These are phyloP conservation scores for Sorex maritimensis DNA, from an alignment of 2,797 vertebrate species.

Conservation along the genomic window DNA sequence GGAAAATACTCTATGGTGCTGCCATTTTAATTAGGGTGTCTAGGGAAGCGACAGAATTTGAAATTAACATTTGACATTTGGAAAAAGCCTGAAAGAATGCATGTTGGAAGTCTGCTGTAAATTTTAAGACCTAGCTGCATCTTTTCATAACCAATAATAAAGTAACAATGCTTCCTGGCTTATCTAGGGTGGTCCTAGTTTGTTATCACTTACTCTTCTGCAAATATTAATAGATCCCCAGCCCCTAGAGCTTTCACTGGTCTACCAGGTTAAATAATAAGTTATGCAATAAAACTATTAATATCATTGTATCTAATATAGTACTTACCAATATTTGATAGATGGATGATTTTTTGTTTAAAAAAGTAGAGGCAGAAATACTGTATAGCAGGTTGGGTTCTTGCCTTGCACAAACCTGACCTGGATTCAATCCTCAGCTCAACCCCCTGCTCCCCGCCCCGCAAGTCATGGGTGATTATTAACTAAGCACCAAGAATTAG, in stretches of 20 bases:
- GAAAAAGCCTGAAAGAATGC: neutral
- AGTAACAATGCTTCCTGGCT: neutral
- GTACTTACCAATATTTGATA: neutral
- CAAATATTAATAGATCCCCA: neutral
- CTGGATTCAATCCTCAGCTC: too few relatives aligned
- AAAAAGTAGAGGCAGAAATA: too few relatives aligned
- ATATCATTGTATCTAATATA: neutral
- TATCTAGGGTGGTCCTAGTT: neutral
- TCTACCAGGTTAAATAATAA: neutral
- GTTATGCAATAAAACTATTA: neutral
- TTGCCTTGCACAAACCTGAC: too few relatives aligned
- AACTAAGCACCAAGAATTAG: too few relatives aligned
- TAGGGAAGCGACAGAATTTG: neutral
- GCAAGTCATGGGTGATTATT: too few relatives aligned
- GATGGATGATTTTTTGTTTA: neutral
- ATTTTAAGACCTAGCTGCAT: neutral
- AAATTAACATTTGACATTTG: constrained; percentile 1
- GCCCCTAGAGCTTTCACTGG: neutral
- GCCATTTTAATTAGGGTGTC: neutral
- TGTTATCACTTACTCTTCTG: neutral
- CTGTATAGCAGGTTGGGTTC: too few relatives aligned
- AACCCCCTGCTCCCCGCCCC: too few relatives aligned
- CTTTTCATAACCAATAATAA: neutral
- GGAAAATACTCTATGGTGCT: neutral
- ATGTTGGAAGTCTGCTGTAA: neutral